A percentile compares a stretch with the other conserved stretches of the same genome.
phyloP scores from a whole-genome alignment of 2,888 invertebrate species.

The Apomyelois bistriatella region DNA sequence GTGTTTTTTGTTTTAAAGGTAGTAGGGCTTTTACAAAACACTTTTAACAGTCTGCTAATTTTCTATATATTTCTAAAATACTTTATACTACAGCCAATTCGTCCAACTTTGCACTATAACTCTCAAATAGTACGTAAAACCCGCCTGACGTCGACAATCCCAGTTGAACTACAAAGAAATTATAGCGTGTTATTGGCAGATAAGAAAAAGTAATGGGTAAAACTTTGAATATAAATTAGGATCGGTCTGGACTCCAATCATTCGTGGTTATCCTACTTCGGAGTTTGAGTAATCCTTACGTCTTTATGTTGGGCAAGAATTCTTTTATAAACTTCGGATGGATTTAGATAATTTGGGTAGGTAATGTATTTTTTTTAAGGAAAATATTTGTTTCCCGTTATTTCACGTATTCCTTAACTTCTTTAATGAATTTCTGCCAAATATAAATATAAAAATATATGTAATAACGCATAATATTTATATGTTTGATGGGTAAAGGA shows the following conservation, averaged over 20 bases:
- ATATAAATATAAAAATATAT: no score
- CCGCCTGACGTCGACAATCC: slow-evolving; percentile 16
- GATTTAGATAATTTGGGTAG: neutral
- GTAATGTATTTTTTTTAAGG: no score
- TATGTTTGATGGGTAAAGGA: no score
- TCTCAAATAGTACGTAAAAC: slow-evolving; percentile 42
- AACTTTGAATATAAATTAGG: slow-evolving; percentile 70
- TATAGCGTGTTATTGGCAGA: slow-evolving; percentile 53
- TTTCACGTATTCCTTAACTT: no score
- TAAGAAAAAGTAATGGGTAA: slow-evolving; percentile 71
- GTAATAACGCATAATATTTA: no score
- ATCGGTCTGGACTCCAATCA: slow-evolving; percentile 7
- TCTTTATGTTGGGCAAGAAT: neutral
- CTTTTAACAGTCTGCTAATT: no score
- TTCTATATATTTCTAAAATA: neutral
- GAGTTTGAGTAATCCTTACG: slow-evolving; percentile 3
- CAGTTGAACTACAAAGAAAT: slow-evolving; percentile 18
- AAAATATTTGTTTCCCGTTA: no score
- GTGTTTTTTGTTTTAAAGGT: no score
- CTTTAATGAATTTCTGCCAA: no score
- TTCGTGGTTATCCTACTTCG: slow-evolving; percentile 10
- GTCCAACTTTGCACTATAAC: neutral
- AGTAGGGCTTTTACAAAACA: no score
- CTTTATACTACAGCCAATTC: neutral
- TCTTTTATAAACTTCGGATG: neutral